Percentiles rank a stretch among this genome's conserved stretches.
Conservation (phyloP, 35 echinoderm and acorn worm species). For the Apostichopus parvimensis region DNA sequence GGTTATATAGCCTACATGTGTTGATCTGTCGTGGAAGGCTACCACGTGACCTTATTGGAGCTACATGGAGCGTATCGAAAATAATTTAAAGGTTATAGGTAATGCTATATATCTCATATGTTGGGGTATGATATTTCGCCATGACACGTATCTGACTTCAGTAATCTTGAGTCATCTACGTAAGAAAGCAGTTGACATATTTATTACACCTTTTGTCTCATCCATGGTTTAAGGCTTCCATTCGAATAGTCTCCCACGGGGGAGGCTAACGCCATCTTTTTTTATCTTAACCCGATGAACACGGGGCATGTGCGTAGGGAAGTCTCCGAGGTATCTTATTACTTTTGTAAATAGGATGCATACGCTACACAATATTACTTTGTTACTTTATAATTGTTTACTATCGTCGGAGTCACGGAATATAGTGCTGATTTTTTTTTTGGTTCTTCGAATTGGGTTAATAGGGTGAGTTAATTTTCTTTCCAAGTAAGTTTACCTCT, state of each 20-base stretch:
- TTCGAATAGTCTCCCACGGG: background rate
- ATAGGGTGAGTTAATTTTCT: no score
- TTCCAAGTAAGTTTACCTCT: no score
- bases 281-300: background rate
- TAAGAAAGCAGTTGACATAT: constrained; percentile 13
- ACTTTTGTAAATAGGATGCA: background rate
- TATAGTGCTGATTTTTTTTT: no score
- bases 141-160: background rate
- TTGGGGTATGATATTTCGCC: background rate
- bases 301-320: background rate
- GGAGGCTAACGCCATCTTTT: background rate
- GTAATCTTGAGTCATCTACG: background rate
- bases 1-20: no score
- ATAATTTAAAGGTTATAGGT: constrained; percentile 1
- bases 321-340: background rate
- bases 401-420: no score
- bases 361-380: no score
- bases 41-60: background rate
- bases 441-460: no score
- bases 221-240: background rate
- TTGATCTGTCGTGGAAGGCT: no score
- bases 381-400: no score
- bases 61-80: background rate
- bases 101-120: background rate
- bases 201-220: constrained; percentile 5